These are phyloP conservation scores for Cheilosia soror DNA, from an alignment of 2,888 invertebrate species.

Conservation along the genomic window DNA sequence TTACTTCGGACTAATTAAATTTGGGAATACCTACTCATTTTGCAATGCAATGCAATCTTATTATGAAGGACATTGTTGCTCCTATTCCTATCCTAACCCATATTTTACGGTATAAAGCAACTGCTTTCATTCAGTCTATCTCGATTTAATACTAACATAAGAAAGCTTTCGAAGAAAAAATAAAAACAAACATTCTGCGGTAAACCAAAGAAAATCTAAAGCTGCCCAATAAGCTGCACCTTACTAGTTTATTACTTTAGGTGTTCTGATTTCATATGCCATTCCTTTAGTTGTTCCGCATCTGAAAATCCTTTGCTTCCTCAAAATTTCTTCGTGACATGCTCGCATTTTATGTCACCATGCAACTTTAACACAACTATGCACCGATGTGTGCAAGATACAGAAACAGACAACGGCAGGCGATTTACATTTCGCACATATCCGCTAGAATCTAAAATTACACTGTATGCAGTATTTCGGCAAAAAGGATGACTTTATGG, in stretches of 20 bases:
- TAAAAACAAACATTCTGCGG: not conserved
- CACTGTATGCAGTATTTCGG: conserved; percentile 25
- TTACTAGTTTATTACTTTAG: conserved; percentile 28
- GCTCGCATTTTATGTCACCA: conserved; percentile 47
- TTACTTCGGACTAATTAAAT: not conserved
- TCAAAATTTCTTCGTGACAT: conserved; percentile 24
- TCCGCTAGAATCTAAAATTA: conserved; percentile 44
- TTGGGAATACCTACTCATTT: not conserved
- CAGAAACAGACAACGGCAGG: conserved; percentile 28
- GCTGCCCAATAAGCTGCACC: conserved; percentile 39
- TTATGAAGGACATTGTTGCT: no score
- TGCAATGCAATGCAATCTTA: no score
- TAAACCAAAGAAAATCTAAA: not conserved
- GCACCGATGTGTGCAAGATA: conserved; percentile 44
- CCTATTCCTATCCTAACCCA: no score
- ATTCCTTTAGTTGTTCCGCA: conserved; percentile 31
- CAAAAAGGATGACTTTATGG: conserved; percentile 23
- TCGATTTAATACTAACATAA: no score
- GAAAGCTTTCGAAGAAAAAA: not conserved
- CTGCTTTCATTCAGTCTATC: no score
- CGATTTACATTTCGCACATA: conserved; percentile 54
- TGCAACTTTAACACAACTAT: conserved; percentile 55
- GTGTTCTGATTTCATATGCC: conserved; percentile 37
- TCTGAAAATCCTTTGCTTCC: conserved; percentile 11
- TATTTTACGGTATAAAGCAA: no score